phyloP scores from a whole-genome alignment of 2,797 vertebrate species.

The Zalophus californianus region DNA sequence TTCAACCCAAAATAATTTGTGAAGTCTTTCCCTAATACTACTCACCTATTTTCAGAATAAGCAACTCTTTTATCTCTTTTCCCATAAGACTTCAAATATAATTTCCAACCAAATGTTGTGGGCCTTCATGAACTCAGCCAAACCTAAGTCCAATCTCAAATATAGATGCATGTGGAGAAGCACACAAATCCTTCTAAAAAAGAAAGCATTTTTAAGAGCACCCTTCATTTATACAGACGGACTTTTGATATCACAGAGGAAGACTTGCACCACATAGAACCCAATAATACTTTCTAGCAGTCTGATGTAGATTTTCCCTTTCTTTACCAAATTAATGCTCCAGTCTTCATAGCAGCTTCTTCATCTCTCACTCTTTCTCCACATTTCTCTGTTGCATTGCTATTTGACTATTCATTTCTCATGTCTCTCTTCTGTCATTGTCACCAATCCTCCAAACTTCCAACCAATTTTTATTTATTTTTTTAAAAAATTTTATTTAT shows the following conservation, averaged over 20 bases:
- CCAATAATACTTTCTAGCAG: not conserved
- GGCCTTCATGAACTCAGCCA: not conserved
- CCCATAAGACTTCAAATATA: not conserved
- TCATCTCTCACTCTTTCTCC: not conserved
- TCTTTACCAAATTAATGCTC: not conserved
- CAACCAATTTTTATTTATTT: not conserved
- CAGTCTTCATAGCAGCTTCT: not conserved
- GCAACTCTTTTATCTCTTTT: not conserved
- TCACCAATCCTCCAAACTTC: not conserved
- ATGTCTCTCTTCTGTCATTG: not conserved
- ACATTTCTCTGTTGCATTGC: not conserved
- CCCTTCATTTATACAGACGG: not conserved
- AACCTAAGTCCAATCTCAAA: not conserved
- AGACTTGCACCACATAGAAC: not conserved
- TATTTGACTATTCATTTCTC: not conserved
- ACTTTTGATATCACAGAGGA: not conserved
- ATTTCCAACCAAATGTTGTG: not conserved
- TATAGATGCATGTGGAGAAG: not conserved
- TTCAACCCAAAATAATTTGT: not conserved
- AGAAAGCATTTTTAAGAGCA: not conserved
- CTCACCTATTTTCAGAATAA: not conserved
- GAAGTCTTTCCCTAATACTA: not conserved
- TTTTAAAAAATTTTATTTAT: no score
- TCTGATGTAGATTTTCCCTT: not conserved
- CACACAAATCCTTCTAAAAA: not conserved